phyloP scores from a whole-genome alignment of 2,888 invertebrate genomes.

The Dolichopus griseipennis region DNA sequence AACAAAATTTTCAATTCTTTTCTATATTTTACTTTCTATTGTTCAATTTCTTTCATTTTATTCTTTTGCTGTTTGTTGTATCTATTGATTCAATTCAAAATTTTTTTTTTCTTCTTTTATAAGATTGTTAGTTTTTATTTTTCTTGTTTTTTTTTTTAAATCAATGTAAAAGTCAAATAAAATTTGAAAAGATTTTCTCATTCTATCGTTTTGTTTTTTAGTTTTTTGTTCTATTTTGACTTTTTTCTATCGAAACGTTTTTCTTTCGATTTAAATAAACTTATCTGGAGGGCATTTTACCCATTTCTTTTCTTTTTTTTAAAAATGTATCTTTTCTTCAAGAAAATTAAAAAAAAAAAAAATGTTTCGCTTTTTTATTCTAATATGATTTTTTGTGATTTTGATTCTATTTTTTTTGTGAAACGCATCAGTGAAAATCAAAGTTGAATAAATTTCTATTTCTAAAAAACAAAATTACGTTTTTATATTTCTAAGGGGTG shows the following conservation, averaged over 20 bases:
- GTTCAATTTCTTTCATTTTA: too few relatives aligned
- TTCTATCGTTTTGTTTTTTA: background rate
- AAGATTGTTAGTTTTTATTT: background rate
- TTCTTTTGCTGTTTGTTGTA: background rate
- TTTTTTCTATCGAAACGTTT: background rate
- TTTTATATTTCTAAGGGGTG: too few relatives aligned
- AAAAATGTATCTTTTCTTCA: too few relatives aligned
- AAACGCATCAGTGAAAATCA: slow-evolving; percentile 4
- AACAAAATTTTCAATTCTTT: too few relatives aligned
- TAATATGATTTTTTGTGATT: background rate
- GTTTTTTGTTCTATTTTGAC: background rate
- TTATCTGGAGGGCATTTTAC: background rate
- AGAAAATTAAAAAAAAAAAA: too few relatives aligned
- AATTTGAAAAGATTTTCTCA: background rate
- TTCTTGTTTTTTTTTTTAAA: background rate
- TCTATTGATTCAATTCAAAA: background rate
- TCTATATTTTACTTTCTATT: too few relatives aligned
- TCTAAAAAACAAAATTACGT: background rate
- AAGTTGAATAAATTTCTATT: background rate
- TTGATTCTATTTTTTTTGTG: background rate
- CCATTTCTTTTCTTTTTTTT: too few relatives aligned
- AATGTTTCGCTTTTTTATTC: background rate
- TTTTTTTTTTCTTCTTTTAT: too few relatives aligned
- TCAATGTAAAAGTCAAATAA: background rate
- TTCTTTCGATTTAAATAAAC: background rate